Base-by-base conservation (phyloP, 2,797 vertebrate species). In the Macroramphosus scolopax region DNA sequence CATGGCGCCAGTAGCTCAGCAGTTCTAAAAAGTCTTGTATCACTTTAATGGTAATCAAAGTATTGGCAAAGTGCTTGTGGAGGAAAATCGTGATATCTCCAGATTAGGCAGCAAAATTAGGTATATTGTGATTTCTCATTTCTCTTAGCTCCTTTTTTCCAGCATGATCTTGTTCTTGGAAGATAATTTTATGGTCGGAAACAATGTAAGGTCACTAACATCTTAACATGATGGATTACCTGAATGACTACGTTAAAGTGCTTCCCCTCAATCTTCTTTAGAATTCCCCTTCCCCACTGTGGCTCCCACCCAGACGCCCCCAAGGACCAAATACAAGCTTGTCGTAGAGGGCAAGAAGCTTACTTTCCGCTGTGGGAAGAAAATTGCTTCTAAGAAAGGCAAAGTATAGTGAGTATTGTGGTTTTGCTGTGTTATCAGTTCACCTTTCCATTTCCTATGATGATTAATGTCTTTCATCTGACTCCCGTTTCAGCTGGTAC, bases 291-390 rank as follows among this genome's bases (percentile, higher is more conserved):
- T 98, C 33, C 93, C 97, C 58, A 97, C 94, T 0, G 77, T 82
- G 17, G 88, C 89, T 0, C 88, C 95, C 1, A 98, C 96, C 1
- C 78, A 87, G 2, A 66, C 89, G 3, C 93, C 96, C 0, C 91
- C 89, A 1, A 89, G 95, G 78, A 98, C 92, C 59, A 98, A 99
- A 84, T 91, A 91, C 39, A 93, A 92, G 78, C 81, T 93, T 1
- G 95, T 99, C 5, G 85, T 89, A 0, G 94, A 98, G 68, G 97
- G 97, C 62, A 92, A 92, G 82, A 95, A 92, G 0, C 91, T 99
- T 28, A 99, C 97, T 32, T 95, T 99, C 77, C 93, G 91, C 20
- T 99, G 97, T 0, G 97, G 96, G 29, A 95, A 92, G 84, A 99
- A 98, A 86, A 93, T 99, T 25, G 92, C 92, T 5, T 92, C 93